Evolutionary conservation across 2,888 invertebrate genomes (phyloP).

Genomic region (Caenorhabditis sp.): DNA sequence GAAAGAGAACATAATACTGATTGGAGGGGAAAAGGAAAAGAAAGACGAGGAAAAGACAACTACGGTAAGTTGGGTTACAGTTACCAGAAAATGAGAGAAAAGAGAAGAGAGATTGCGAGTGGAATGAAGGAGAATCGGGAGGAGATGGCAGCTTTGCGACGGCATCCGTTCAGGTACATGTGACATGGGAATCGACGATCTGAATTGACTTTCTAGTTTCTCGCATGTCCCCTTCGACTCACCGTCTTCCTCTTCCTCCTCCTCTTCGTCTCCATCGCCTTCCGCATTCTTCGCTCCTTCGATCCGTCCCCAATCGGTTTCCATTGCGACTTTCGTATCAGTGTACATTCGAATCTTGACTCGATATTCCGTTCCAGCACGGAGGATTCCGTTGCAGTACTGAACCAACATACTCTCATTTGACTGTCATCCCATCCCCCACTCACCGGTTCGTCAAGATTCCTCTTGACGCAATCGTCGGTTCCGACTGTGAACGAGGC

Average conservation of each 20-base stretch:
- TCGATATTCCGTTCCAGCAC: constrained; percentile 77
- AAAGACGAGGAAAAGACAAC: neutral
- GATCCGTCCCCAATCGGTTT: constrained; percentile 80
- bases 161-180: constrained; percentile 82
- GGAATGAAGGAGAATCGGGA: constrained; percentile 32
- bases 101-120: constrained; percentile 25
- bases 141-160: constrained; percentile 62
- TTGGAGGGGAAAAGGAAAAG: constrained; percentile 22
- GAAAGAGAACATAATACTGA: constrained; percentile 48
- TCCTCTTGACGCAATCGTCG: constrained; percentile 78
- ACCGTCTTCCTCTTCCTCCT: constrained; percentile 67
- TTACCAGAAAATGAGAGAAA: constrained; percentile 19
- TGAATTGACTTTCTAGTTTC: constrained; percentile 50
- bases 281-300: constrained; percentile 71
- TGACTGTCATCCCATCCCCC: neutral
- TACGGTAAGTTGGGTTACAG: neutral
- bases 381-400: constrained; percentile 81
- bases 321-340: constrained; percentile 79
- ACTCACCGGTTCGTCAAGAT: constrained; percentile 78
- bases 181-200: constrained; percentile 81
- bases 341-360: constrained; percentile 81
- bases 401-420: too few relatives aligned
- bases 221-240: neutral
- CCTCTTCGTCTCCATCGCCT: constrained; percentile 60
- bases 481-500: constrained; percentile 79